phyloP scores from a whole-genome alignment of 2,888 invertebrate genomes.

The Helobdella robusta region DNA sequence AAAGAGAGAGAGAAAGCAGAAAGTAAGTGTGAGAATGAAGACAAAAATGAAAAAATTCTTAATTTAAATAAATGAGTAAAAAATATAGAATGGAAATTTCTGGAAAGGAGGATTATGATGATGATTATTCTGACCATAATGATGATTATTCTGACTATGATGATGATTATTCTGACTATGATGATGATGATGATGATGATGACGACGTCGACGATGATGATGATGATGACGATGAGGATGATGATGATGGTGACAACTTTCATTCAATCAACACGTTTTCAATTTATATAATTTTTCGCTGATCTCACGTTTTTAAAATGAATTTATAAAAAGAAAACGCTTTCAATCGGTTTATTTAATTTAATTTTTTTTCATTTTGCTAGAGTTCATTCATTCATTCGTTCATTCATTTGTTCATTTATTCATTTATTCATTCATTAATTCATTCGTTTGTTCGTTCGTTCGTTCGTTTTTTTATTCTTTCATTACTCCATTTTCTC shows the following conservation, averaged over 20 bases:
- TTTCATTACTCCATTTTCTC: no score
- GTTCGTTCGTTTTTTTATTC: no score
- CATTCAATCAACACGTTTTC: background rate
- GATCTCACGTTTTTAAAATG: background rate
- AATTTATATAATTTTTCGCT: background rate
- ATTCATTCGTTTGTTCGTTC: no score
- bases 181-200: constrained; percentile 52
- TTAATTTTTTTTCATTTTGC: background rate
- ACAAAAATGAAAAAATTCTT: no score
- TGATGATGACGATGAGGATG: constrained; percentile 17
- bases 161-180: constrained; percentile 23
- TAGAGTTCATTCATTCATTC: no score
- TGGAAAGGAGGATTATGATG: background rate
- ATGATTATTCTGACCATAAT: constrained; percentile 6
- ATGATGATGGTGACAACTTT: constrained; percentile 14
- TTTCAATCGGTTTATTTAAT: no score
- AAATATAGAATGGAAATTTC: no score
- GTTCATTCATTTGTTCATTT: no score
- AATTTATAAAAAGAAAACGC: background rate
- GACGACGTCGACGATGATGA: constrained; percentile 22
- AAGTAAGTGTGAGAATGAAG: no score
- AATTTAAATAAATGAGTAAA: no score
- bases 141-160: constrained; percentile 13
- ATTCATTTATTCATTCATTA: no score
- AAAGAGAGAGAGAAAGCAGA: no score